Evolutionary conservation across 2,797 vertebrate species (phyloP).

Genomic region (Argyrosomus regius): DNA sequence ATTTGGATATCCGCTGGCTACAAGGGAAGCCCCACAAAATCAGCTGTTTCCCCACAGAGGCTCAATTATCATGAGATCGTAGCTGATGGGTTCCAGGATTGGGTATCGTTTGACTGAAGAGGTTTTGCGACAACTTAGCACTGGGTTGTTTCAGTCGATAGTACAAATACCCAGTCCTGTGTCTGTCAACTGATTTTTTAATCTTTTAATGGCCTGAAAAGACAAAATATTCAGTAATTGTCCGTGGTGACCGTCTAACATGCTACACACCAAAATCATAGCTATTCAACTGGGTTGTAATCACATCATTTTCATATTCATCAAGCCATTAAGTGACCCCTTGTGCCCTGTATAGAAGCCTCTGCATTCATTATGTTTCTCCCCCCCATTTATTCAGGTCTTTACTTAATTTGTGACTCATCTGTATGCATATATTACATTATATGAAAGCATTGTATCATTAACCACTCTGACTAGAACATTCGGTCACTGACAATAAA

Average conservation of each 20-base stretch:
- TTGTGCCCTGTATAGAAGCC: background rate
- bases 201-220: background rate
- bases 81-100: too few species aligned
- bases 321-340: conserved; percentile 3
- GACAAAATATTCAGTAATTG: background rate
- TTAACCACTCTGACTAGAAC: conserved; percentile 8
- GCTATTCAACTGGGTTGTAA: background rate
- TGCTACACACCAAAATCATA: background rate
- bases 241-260: background rate
- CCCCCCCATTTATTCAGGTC: background rate
- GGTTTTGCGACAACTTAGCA: too few species aligned
- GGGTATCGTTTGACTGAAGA: too few species aligned
- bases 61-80: too few species aligned
- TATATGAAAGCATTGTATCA: background rate
- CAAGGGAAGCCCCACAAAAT: too few species aligned
- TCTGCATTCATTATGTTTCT: conserved; percentile 19
- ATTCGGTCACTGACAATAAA: conserved; percentile 8
- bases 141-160: too few species aligned
- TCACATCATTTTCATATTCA: conserved; percentile 7
- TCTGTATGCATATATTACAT: conserved; percentile 15
- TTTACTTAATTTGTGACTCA: conserved; percentile 8
- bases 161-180: too few species aligned
- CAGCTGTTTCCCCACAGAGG: too few species aligned
- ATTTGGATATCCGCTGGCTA: too few species aligned
- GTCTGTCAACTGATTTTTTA: too few species aligned